Conservation (phyloP, 1,140 invertebrate species). For the Drosophila biarmipes region DNA sequence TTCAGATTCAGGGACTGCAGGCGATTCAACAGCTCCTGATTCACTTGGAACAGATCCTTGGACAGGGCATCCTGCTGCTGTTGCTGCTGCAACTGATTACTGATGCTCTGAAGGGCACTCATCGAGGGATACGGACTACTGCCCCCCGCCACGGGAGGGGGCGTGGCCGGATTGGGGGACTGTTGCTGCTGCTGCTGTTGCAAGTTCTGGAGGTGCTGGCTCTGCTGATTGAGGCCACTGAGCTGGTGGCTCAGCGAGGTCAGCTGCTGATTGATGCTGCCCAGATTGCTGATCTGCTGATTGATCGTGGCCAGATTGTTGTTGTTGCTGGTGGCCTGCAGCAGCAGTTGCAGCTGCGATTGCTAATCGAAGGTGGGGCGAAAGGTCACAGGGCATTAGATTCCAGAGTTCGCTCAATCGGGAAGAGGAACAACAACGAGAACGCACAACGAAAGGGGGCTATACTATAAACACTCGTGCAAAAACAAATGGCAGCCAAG, state of each 20-base stretch:
- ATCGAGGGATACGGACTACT: slow-evolving; percentile 72
- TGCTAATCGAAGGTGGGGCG: slow-evolving; percentile 42
- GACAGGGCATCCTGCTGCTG: slow-evolving; percentile 72
- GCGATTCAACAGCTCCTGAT: slow-evolving; percentile 86
- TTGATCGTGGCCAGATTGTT: slow-evolving; percentile 83
- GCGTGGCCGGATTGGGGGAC: slow-evolving; percentile 49
- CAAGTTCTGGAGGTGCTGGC: slow-evolving; percentile 81
- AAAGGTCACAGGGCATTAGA: slow-evolving; percentile 46
- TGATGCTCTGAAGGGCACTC: slow-evolving; percentile 78
- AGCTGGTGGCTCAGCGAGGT: slow-evolving; percentile 81
- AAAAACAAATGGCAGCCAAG: slow-evolving; percentile 60
- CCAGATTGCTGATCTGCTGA: slow-evolving; percentile 84
- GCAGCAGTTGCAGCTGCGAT: slow-evolving; percentile 76
- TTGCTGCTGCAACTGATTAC: slow-evolving; percentile 72
- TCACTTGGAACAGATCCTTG: slow-evolving; percentile 83
- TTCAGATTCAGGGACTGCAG: slow-evolving; percentile 86
- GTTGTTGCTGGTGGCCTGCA: slow-evolving; percentile 82
- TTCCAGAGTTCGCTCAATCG: slow-evolving; percentile 18
- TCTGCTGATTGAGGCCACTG: slow-evolving; percentile 84
- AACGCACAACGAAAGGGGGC: slow-evolving; percentile 33
- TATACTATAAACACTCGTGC: slow-evolving; percentile 64
- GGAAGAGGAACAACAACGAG: slow-evolving; percentile 31
- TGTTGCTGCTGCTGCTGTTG: slow-evolving; percentile 79
- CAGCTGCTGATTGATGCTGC: slow-evolving; percentile 83
- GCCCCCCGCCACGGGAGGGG: slow-evolving; percentile 36